These are phyloP conservation scores for Hecatera dysodea DNA, from an alignment of 2,888 invertebrate genomes.

Conservation along the genomic window DNA sequence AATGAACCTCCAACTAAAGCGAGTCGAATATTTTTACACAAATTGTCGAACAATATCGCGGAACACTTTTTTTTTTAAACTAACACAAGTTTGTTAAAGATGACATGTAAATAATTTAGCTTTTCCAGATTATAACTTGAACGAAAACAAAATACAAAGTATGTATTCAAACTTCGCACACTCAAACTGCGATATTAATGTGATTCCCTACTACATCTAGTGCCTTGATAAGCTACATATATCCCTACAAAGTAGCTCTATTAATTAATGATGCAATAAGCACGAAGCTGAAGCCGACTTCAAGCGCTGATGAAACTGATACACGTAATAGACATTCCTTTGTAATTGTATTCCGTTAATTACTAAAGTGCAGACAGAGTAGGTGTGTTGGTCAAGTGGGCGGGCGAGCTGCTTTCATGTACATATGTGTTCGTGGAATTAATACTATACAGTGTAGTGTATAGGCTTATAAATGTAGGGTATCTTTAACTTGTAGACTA, in stretches of 20 bases:
- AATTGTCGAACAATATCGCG: background rate
- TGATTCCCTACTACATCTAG: background rate
- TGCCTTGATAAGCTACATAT: background rate
- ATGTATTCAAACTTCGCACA: background rate
- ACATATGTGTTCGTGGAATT: constrained; percentile 20
- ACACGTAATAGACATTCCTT: constrained; percentile 46
- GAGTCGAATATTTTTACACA: constrained; percentile 7
- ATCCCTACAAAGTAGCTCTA: constrained; percentile 29
- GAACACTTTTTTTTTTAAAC: background rate
- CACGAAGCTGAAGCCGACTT: constrained; percentile 32
- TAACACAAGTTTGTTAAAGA: background rate
- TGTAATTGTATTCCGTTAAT: constrained; percentile 55
- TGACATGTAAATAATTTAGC: too few relatives aligned
- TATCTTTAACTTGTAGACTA: background rate
- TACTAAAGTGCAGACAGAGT: constrained; percentile 55
- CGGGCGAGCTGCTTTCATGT: constrained; percentile 20
- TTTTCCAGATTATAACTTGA: too few relatives aligned
- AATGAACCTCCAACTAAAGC: background rate
- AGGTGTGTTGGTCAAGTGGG: constrained; percentile 35
- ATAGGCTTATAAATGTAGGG: background rate
- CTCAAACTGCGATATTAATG: background rate
- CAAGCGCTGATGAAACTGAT: constrained; percentile 31
- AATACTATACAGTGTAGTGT: constrained; percentile 1
- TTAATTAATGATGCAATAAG: constrained; percentile 40
- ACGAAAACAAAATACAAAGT: background rate